These are phyloP conservation scores for Spatula clypeata DNA, from an alignment of 2,797 vertebrate genomes.

Conservation along the genomic window DNA sequence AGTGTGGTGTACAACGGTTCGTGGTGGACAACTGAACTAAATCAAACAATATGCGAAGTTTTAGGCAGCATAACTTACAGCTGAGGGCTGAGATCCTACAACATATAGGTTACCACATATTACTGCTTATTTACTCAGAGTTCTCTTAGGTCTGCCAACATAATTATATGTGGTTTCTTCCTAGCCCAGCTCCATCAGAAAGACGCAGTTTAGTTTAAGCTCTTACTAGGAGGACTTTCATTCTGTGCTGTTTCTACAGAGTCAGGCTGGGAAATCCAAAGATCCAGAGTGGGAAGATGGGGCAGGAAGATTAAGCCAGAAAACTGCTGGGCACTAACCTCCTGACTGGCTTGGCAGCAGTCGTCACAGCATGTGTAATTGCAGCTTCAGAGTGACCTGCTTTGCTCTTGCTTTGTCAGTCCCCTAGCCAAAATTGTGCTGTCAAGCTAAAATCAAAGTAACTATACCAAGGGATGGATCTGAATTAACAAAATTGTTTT, in stretches of 20 bases:
- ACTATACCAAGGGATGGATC: neutral
- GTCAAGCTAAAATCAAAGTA: constrained; percentile 18
- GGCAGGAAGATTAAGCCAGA: neutral
- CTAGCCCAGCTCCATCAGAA: neutral
- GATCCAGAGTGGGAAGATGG: neutral
- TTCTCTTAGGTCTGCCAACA: neutral
- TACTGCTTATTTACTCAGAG: neutral
- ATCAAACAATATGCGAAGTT: neutral
- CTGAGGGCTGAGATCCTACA: neutral
- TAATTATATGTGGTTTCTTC: neutral
- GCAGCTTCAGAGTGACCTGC: neutral
- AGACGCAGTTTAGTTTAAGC: neutral
- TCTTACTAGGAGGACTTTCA: neutral
- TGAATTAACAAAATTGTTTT: neutral
- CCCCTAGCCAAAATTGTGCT: neutral
- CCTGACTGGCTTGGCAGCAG: neutral
- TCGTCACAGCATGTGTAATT: neutral
- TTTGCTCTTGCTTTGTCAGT: constrained; percentile 16
- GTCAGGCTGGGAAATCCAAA: neutral
- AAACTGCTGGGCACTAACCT: neutral
- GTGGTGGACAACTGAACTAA: neutral
- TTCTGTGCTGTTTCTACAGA: neutral
- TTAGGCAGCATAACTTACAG: neutral
- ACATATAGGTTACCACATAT: neutral
- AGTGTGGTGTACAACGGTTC: neutral